These are phyloP conservation scores for Protobothrops flavoviridis DNA, from an alignment of 2,113 vertebrate genomes.

Conservation along the genomic window DNA sequence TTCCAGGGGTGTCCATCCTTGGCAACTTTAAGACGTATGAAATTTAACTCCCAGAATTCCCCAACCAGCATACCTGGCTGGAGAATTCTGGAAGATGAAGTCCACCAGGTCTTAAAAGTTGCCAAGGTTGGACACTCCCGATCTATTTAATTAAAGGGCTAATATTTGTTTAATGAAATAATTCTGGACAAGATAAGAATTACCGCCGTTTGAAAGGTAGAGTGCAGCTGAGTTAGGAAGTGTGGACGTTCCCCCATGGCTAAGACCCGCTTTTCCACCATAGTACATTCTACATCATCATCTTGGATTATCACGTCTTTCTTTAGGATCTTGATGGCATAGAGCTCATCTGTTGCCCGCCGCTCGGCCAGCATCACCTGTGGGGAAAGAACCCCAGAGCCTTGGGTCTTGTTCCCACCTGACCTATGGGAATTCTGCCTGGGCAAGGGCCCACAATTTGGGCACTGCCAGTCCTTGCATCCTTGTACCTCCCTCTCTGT, in stretches of 20 bases:
- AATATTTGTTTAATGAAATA: background rate
- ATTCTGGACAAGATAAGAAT: slow-evolving; percentile 2
- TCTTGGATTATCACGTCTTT: slow-evolving; percentile 93
- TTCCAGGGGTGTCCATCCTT: background rate
- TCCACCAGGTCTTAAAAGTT: background rate
- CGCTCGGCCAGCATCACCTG: slow-evolving; percentile 90
- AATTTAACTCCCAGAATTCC: background rate
- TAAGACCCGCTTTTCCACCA: slow-evolving; percentile 88
- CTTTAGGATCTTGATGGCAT: slow-evolving; percentile 89
- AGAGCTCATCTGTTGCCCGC: slow-evolving; percentile 80
- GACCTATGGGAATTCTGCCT: background rate
- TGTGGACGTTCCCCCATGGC: slow-evolving; percentile 80
- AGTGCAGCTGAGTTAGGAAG: slow-evolving; percentile 88
- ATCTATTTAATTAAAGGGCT: background rate
- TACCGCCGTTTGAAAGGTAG: slow-evolving; percentile 89
- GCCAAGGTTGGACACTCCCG: background rate
- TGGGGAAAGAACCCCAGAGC: background rate
- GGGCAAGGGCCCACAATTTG: background rate
- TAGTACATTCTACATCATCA: slow-evolving; percentile 89
- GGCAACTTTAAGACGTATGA: background rate
- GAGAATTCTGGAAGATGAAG: background rate
- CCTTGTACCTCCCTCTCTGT: background rate
- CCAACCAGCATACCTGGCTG: background rate
- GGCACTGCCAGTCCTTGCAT: background rate
- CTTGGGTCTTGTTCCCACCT: background rate